Percentiles rank a stretch among this genome's conserved stretches.
Conservation (phyloP, 2,888 invertebrate species). For the Fissipunctia ypsillon region DNA sequence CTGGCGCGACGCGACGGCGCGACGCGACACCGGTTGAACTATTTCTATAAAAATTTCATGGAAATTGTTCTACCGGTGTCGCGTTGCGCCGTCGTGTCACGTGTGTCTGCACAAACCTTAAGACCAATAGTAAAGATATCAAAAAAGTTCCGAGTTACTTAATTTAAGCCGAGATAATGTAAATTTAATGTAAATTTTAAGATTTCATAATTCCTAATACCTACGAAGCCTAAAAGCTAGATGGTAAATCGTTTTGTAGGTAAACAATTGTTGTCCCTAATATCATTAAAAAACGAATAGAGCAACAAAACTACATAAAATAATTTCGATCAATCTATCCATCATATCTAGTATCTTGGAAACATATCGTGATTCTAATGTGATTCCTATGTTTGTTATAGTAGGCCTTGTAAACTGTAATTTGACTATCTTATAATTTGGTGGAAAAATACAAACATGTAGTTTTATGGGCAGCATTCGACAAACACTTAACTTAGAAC, state of each 20-base stretch:
- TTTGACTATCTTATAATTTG: conserved; percentile 31
- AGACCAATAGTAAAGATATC: not conserved
- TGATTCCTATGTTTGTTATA: conserved; percentile 52
- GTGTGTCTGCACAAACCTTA: too few species aligned
- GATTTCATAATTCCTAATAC: not conserved
- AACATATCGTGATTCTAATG: conserved; percentile 57
- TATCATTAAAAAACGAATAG: too few species aligned
- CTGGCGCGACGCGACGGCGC: too few species aligned
- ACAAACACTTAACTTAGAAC: not conserved
- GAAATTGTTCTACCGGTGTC: too few species aligned
- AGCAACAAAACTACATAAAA: conserved; percentile 18
- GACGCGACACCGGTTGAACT: too few species aligned
- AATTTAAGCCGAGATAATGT: not conserved
- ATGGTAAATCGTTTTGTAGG: not conserved
- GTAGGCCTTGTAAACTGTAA: conserved; percentile 38
- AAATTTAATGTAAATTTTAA: too few species aligned
- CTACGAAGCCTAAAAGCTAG: too few species aligned
- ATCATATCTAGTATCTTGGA: conserved; percentile 36
- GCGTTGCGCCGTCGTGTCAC: too few species aligned
- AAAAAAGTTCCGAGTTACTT: not conserved
- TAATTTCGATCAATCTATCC: conserved; percentile 22
- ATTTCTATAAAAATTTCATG: too few species aligned
- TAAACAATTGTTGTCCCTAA: not conserved
- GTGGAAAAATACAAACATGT: conserved; percentile 41
- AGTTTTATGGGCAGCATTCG: conserved; percentile 7